Evolutionary conservation across 2,797 vertebrate genomes (phyloP).

Genomic region (Sebastes hopkinsi): DNA sequence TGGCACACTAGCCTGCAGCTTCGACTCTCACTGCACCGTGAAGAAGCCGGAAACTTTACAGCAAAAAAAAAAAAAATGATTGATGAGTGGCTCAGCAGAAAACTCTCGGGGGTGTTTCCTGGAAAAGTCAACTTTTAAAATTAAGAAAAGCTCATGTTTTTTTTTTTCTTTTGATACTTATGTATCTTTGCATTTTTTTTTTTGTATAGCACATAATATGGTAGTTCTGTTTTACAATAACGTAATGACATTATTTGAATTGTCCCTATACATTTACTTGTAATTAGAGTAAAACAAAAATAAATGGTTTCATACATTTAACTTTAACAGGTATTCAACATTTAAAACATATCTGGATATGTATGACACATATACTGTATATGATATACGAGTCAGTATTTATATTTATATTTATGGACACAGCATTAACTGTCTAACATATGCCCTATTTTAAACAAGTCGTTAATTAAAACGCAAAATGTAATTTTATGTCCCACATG

Average conservation of each 20-base stretch:
- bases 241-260: neutral
- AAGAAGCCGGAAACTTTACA: constrained; percentile 48
- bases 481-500: neutral
- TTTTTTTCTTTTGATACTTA: neutral
- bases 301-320: neutral
- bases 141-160: neutral
- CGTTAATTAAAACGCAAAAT: neutral
- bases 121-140: constrained; percentile 40
- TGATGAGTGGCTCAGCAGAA: constrained; percentile 52
- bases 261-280: neutral
- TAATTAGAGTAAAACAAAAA: neutral
- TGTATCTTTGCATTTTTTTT: neutral
- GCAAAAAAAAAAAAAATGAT: constrained; percentile 40
- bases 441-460: neutral
- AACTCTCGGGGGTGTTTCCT: constrained; percentile 36
- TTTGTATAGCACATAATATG: neutral
- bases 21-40: constrained; percentile 31
- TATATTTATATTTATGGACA: neutral
- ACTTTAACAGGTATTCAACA: neutral
- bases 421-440: neutral
- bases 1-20: constrained; percentile 53
- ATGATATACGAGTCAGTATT: neutral
- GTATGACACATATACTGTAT: neutral
- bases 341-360: neutral
- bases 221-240: neutral